These are phyloP conservation scores for Cyrtonyx montezumae DNA, from an alignment of 2,113 vertebrate genomes.

Conservation along the genomic window DNA sequence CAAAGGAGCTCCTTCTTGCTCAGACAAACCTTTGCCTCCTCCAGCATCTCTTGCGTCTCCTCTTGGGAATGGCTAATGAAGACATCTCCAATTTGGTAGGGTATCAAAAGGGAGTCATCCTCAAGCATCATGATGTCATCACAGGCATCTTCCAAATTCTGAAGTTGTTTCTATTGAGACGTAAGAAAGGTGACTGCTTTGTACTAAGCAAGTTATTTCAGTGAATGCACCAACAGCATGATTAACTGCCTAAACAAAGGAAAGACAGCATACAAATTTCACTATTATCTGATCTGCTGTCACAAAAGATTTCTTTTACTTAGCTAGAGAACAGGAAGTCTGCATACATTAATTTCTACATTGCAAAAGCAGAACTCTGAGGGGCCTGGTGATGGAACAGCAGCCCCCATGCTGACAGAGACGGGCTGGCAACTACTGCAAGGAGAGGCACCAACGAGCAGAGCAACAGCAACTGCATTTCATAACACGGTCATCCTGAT, in stretches of 20 bases:
- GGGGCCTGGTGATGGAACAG: neutral
- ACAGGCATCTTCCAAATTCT: slow-evolving; percentile 94
- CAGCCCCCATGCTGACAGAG: neutral
- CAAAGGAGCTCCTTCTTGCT: neutral
- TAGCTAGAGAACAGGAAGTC: neutral
- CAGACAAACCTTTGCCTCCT: slow-evolving; percentile 89
- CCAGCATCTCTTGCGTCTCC: slow-evolving; percentile 95
- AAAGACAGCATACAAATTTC: neutral
- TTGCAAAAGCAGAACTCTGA: neutral
- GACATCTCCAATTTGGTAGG: slow-evolving; percentile 95
- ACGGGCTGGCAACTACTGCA: neutral
- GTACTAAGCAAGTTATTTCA: neutral
- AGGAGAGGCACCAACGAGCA: rapidly evolving
- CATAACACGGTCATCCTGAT: neutral
- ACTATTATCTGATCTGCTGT: neutral
- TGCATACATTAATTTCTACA: neutral
- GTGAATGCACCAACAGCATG: neutral
- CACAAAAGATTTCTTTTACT: neutral
- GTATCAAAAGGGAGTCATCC: slow-evolving; percentile 87
- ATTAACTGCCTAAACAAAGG: neutral
- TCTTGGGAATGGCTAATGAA: slow-evolving; percentile 96
- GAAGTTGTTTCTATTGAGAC: slow-evolving; percentile 88
- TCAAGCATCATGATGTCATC: slow-evolving; percentile 95
- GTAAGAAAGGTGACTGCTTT: neutral
- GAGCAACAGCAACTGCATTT: neutral